Evolutionary conservation across 2,888 invertebrate genomes (phyloP).

Genomic region (Melanchra persicariae): DNA sequence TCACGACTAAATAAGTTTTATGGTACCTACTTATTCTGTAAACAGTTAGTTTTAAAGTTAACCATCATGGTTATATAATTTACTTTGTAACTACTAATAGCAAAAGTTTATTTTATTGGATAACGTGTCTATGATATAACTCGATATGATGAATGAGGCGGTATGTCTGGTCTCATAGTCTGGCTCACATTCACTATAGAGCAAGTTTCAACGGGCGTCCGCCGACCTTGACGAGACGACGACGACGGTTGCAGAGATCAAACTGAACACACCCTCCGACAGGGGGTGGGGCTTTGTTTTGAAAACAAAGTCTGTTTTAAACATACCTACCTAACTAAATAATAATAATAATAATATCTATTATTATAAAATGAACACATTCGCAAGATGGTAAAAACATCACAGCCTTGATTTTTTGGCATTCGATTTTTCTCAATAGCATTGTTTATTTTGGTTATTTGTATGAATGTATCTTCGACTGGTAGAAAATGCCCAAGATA

Average conservation of each 20-base stretch:
- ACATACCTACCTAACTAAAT: too few species aligned
- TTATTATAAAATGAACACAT: neutral
- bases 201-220: conserved; percentile 11
- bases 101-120: too few species aligned
- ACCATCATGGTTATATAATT: neutral
- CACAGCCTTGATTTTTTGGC: neutral
- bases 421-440: too few species aligned
- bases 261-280: conserved; percentile 52
- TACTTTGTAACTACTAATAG: neutral
- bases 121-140: too few species aligned
- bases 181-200: conserved; percentile 24
- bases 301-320: neutral
- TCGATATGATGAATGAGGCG: conserved; percentile 30
- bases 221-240: conserved; percentile 48
- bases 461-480: too few species aligned
- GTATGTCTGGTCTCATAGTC: conserved; percentile 18
- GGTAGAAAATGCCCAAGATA: too few species aligned
- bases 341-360: too few species aligned
- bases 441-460: too few species aligned
- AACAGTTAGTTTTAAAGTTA: conserved; percentile 9
- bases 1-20: neutral
- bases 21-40: neutral
- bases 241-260: conserved; percentile 49
- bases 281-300: conserved; percentile 16
- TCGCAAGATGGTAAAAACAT: neutral